Evolutionary conservation across 2,113 vertebrate genomes (phyloP).

Genomic region (Garra rufa): DNA sequence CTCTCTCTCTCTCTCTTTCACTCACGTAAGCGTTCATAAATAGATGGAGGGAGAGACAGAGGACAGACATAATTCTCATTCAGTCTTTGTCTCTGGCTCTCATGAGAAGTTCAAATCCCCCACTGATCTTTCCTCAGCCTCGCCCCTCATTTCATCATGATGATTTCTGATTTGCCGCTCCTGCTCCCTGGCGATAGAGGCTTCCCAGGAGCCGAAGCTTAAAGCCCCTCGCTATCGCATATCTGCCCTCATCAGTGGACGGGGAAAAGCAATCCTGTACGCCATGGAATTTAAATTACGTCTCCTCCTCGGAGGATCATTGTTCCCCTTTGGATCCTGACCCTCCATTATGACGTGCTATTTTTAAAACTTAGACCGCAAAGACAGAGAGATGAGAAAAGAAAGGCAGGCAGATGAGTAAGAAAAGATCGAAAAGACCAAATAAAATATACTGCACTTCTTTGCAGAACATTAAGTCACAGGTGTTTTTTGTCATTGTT

Average conservation of each 20-base stretch:
- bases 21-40: neutral
- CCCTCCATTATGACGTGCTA: constrained; percentile 71
- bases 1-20: neutral
- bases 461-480: neutral
- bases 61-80: constrained; percentile 49
- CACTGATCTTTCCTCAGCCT: constrained; percentile 71
- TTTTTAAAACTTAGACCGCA: constrained; percentile 67
- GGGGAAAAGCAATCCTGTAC: constrained; percentile 74
- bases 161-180: constrained; percentile 64
- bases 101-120: constrained; percentile 67
- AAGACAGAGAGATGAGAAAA: constrained; percentile 8
- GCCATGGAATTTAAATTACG: constrained; percentile 73
- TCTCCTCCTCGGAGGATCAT: constrained; percentile 65
- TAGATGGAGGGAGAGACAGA: constrained; percentile 25
- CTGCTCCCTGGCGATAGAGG: constrained; percentile 55
- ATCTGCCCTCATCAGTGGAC: constrained; percentile 67
- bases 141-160: constrained; percentile 71
- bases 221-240: constrained; percentile 64
- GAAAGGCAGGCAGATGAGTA: neutral
- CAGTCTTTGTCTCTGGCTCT: constrained; percentile 61
- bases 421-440: neutral
- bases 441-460: neutral
- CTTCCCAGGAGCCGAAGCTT: constrained; percentile 68
- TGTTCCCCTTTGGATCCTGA: constrained; percentile 60
- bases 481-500: neutral